A percentile compares a stretch with the other conserved stretches of the same genome.
Conservation (phyloP, 1,140 invertebrate genomes). For the Leptonema lineaticorne region DNA sequence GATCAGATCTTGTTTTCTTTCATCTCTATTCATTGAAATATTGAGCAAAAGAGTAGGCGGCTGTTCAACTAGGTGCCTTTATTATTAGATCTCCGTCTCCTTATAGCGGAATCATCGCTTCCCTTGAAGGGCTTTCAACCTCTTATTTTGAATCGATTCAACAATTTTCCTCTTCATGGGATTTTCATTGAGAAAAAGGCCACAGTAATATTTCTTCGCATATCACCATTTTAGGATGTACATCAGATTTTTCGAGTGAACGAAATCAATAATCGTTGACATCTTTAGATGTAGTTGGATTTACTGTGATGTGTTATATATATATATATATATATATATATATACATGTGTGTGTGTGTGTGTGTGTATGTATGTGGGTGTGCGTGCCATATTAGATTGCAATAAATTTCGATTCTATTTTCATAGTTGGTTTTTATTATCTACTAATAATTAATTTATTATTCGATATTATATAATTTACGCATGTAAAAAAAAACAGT, state of each 20-base stretch:
- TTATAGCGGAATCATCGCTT: slow-evolving; percentile 8
- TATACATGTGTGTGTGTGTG: not conserved
- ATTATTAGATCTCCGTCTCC: slow-evolving; percentile 4
- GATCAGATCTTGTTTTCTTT: too few species aligned
- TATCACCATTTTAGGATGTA: not conserved
- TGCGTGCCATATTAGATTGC: not conserved
- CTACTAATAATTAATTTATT: too few species aligned
- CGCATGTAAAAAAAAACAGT: too few species aligned
- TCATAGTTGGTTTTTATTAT: not conserved
- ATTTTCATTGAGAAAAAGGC: slow-evolving; percentile 5
- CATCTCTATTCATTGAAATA: not conserved
- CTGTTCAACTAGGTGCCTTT: not conserved
- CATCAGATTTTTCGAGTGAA: not conserved
- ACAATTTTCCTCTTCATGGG: not conserved
- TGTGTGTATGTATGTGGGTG: not conserved
- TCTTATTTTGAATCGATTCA: slow-evolving; percentile 5
- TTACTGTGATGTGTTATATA: not conserved
- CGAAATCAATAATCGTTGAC: not conserved
- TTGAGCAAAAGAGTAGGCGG: not conserved
- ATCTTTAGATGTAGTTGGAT: too few species aligned
- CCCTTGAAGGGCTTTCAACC: not conserved
- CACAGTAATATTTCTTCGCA: not conserved
- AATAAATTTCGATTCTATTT: too few species aligned
- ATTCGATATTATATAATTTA: too few species aligned
- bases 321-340: not conserved